Evolutionary conservation across 1,140 invertebrate species (phyloP), one percentile per base, ranked within the genome.

Genomic region (Cydia fagiglandana): DNA sequence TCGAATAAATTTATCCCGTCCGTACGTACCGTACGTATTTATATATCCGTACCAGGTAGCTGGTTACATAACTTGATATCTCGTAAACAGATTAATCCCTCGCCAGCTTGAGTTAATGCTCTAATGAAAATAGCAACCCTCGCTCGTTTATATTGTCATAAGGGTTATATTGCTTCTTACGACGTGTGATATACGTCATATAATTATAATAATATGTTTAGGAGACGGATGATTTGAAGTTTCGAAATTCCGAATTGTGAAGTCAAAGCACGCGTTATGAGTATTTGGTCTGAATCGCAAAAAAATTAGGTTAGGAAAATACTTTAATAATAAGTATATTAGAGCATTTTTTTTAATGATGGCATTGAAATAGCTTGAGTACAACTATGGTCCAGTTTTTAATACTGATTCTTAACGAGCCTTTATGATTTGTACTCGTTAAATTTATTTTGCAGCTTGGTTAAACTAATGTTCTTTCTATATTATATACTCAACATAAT

Each of bases 81-180:
- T 83, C 81, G 83, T 89, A 84, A 87, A 88, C 84, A 89, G 86
- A 87, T 89, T 87, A 88, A 88, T 88, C 80, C 77, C 83, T 78
- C 79, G 74, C 80, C 78, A 84, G 81, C 82, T 85, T 85, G 84
- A 85, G 82, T 88, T 89, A 87, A 89, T 86, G 86, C 86, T 85
- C 76, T 87, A 86, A 89, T 88, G 86, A 88, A 89, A 87, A 87
- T 85, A 88, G 80, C 83, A 81, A 78, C 81, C 66, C 34, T 70
- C 76, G 73, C 75, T 77, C 74, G 64, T 76, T 76, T 70, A 73
- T 70, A 73, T 50, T 74, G 83, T 78, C 76, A 83, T 85, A 86
- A 87, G 82, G 83, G 83, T 88, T 87, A 87, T 87, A 88, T 85
- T 85, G 82, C 82, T 79, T 80, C 77, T 75, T 77, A 78, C 76